Base-by-base conservation (phyloP, 2,888 invertebrate species). In the Drosophila demipolita region DNA sequence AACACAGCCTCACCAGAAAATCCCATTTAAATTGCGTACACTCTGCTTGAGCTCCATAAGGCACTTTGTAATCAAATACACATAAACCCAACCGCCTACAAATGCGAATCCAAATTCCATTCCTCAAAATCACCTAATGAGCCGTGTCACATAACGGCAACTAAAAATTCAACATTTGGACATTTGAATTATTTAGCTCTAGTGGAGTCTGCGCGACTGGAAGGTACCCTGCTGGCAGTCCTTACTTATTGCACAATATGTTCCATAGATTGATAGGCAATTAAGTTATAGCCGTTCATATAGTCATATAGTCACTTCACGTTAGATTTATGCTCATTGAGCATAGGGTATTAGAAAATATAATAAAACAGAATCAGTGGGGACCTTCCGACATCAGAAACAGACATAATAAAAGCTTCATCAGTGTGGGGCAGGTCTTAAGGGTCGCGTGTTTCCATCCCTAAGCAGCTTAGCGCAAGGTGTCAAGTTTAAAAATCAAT, bases 401-500 rank as follows among this genome's bases (percentile, higher is more conserved):
- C 23, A 23, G 23, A 50, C 32, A 50, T 61, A 66, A 70, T 71
- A 80, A 69, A 50, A 52, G 59, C 67, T 48, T 57, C 75, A 57
- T 54, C 73, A 70, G 42, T n/a, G 35, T 29, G 11, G 17, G 33
- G 12, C 45, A 40, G 33, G 49, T 60, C 53, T 66, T 70, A 54
- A 60, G 80, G 75, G 79, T 87, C 73, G 74, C 78, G 75, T 67
- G 61, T 68, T 80, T 72, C 61, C 72, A 66, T 55, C 70, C 45
- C 61, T 86, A 87, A 87, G 80, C 88, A 71, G 83, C 89, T 87
- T 87, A 87, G 68, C 73, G 67, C 72, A 80, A 89, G 86, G 87
- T 87, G 87, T 89, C 87, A 87, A 82, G 87, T 87, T 89, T 82
- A 82, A 82, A 87, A 87, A 89, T 89, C 87, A 89, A 89, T 87